Conservation (phyloP, 2,113 vertebrate genomes). For the Phylloscopus trochiloides region DNA sequence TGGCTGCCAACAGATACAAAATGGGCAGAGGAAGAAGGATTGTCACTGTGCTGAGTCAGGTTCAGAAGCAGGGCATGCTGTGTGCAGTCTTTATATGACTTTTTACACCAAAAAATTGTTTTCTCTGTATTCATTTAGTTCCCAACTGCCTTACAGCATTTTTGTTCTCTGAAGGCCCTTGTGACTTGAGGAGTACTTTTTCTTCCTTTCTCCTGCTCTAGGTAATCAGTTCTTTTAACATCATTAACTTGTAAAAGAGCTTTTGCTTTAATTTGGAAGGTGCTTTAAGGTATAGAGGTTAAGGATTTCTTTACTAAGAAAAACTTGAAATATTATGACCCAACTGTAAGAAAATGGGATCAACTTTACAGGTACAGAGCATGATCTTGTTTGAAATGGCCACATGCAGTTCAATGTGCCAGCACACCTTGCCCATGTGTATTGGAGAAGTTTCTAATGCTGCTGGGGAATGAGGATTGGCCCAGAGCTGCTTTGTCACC, state of each 20-base stretch:
- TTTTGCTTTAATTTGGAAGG: not conserved
- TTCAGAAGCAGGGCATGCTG: not conserved
- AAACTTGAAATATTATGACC: not conserved
- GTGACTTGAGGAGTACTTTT: not conserved
- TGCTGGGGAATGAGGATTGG: not conserved
- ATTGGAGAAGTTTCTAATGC: not conserved
- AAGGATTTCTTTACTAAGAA: not conserved
- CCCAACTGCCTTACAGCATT: not conserved
- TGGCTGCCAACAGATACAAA: not conserved
- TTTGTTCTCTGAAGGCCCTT: not conserved
- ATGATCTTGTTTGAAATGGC: not conserved
- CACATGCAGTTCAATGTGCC: fast-evolving
- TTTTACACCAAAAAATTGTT: not conserved
- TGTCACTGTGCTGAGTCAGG: not conserved
- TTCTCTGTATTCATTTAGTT: not conserved
- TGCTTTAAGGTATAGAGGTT: not conserved
- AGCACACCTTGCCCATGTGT: fast-evolving
- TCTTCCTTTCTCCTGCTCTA: not conserved
- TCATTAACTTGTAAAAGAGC: not conserved
- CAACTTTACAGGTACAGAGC: not conserved
- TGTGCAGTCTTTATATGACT: not conserved
- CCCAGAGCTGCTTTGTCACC: not conserved
- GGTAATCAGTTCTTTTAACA: not conserved
- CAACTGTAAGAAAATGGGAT: not conserved
- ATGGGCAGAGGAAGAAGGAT: not conserved